A percentile compares a stretch with the other conserved stretches of the same genome.
Evolutionary conservation across 2,113 vertebrate species (phyloP).

Genomic region (mouse (Mus musculus)): DNA sequence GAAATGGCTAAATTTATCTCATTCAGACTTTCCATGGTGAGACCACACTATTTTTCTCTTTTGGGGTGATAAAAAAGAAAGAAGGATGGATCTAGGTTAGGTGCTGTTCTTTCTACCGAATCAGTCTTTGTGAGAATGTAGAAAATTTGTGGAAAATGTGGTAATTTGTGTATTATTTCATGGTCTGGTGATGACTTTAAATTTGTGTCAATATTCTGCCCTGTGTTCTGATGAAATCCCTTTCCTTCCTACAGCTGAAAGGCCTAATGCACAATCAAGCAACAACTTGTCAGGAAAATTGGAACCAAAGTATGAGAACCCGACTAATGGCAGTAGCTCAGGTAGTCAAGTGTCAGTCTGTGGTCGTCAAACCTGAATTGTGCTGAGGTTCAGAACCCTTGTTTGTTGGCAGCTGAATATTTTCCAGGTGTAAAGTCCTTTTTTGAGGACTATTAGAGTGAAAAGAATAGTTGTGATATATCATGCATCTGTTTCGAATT

Average conservation of each 20-base stretch:
- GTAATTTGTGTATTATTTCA: not conserved
- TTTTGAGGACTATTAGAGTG: too few relatives aligned
- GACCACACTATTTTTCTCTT: too few relatives aligned
- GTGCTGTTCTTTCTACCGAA: not conserved
- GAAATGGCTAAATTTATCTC: too few relatives aligned
- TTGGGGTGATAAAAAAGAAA: too few relatives aligned
- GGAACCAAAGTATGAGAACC: too few relatives aligned
- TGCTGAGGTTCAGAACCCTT: not conserved
- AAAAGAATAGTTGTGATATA: too few relatives aligned
- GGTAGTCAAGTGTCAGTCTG: not conserved
- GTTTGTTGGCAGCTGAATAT: too few relatives aligned
- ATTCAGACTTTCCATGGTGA: too few relatives aligned
- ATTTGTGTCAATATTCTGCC: not conserved
- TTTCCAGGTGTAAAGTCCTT: too few relatives aligned
- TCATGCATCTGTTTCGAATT: too few relatives aligned
- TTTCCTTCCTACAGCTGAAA: not conserved
- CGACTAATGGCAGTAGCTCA: not conserved
- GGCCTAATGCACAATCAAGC: too few relatives aligned
- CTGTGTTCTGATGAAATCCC: not conserved
- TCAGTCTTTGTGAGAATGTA: not conserved
- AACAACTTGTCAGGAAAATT: too few relatives aligned
- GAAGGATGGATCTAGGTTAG: not conserved
- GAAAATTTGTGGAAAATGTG: not conserved
- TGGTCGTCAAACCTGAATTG: not conserved
- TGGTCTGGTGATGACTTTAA: not conserved